phyloP scores from a whole-genome alignment of 2,888 invertebrate genomes.

The Perizoma flavofasciatum region DNA sequence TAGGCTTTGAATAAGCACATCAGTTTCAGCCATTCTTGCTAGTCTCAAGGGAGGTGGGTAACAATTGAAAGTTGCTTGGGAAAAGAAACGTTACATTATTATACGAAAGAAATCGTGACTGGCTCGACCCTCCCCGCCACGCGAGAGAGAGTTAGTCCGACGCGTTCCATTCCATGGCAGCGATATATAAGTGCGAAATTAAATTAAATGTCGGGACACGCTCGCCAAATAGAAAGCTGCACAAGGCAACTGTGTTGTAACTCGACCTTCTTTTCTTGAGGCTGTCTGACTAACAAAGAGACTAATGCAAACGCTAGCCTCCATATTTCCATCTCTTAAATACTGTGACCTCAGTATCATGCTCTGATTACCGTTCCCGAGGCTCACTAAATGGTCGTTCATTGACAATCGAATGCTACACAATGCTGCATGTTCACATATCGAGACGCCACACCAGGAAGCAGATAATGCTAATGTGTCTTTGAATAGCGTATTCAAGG shows the following conservation, averaged over 20 bases:
- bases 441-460: slow-evolving; percentile 73
- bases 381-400: slow-evolving; percentile 54
- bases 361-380: slow-evolving; percentile 68
- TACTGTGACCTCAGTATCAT: slow-evolving; percentile 71
- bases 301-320: slow-evolving; percentile 67
- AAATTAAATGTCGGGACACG: slow-evolving; percentile 81
- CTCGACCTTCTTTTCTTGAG: slow-evolving; percentile 78
- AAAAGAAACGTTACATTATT: slow-evolving; percentile 58
- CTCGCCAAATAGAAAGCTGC: slow-evolving; percentile 80
- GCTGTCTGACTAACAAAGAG: slow-evolving; percentile 71
- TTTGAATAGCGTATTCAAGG: slow-evolving; percentile 81
- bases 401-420: slow-evolving; percentile 54
- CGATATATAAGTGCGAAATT: slow-evolving; percentile 76
- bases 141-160: slow-evolving; percentile 71
- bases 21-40: slow-evolving; percentile 52
- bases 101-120: slow-evolving; percentile 75
- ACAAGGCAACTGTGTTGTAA: slow-evolving; percentile 81
- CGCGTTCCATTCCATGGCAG: slow-evolving; percentile 58
- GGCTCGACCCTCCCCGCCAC: slow-evolving; percentile 73
- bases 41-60: slow-evolving; percentile 41
- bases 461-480: slow-evolving; percentile 77
- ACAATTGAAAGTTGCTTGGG: slow-evolving; percentile 64
- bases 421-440: slow-evolving; percentile 61
- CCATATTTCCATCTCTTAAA: slow-evolving; percentile 66
- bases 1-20: slow-evolving; percentile 57